A percentile compares a stretch with the other conserved stretches of the same genome.
phyloP scores from a whole-genome alignment of 2,113 vertebrate species.

The Uria aalge region DNA sequence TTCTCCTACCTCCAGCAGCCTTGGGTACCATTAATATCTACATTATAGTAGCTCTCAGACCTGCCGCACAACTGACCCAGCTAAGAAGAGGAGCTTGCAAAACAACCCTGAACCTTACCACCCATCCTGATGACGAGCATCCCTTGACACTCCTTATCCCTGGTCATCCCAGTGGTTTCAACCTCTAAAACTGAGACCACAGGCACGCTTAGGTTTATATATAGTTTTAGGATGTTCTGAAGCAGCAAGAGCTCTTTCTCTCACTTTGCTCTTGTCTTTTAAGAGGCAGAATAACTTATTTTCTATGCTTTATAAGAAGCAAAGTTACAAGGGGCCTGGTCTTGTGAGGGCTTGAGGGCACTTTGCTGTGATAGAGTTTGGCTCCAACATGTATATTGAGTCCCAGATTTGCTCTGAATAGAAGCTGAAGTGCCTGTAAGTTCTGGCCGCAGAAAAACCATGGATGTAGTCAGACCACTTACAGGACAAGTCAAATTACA shows the following conservation, averaged over 20 bases:
- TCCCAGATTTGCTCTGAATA: background rate
- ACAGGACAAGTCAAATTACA: slow-evolving; percentile 27
- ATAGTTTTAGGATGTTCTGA: background rate
- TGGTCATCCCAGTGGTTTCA: background rate
- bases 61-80: background rate
- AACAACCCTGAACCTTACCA: background rate
- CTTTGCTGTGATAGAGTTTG: background rate
- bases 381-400: background rate
- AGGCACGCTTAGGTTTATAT: background rate
- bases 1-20: background rate
- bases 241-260: background rate
- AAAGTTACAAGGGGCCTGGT: background rate
- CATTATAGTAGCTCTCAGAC: background rate
- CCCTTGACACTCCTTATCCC: background rate
- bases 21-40: background rate
- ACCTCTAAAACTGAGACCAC: background rate
- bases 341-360: background rate
- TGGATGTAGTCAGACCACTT: background rate
- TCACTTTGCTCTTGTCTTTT: background rate
- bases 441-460: background rate
- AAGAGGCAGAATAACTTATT: background rate
- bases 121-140: background rate
- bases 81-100: background rate
- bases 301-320: background rate
- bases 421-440: background rate